Evolutionary conservation across 2,113 vertebrate genomes (phyloP), one percentile per base, ranked within the genome.

Genomic region (Anolis carolinensis): DNA sequence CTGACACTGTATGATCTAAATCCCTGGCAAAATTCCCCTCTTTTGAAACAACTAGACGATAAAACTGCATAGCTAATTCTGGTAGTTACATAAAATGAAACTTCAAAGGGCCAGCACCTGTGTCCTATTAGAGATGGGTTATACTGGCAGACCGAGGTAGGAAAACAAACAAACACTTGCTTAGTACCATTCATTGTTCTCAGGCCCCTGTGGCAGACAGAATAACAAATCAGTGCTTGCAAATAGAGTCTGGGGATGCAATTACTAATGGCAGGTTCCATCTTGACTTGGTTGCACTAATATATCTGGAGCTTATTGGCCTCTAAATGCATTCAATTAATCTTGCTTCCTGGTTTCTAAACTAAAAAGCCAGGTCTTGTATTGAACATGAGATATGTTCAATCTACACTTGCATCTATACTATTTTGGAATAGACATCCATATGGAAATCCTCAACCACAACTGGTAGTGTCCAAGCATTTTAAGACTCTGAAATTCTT

Each of bases 51-150:
- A 59, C 27, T 18, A 30, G 36, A 14, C 62, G 70, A 70, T 81
- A 68, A 50, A 62, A 71, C 16, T 1, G 27, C 81, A 79, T 20
- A 7, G 20, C 20, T 74, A 34, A 75, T 81, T 52, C 27, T 25
- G 36, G 25, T 32, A 75, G 59, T 70, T 84, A 52, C 52, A 76
- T 67, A 71, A 74, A 80, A 75, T 44, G 50, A 44, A 62, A 74
- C 78, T 71, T 81, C 87, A 81, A 44, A 81, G 62, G 62, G 39
- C 32, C 72, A 62, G 48, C 34, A 70, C 62, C 83, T 81, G 82
- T 23, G 16, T 62, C 78, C 78, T 21, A 70, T 77, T 84, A 85
- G 63, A 30, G 36, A 71, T 62, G 72, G 76, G 48, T 70, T 67
- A 74, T 59, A 27, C 34, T 70, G 71, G 78, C 78, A 85, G 83